Evolutionary conservation across 2,113 vertebrate species (phyloP).

Genomic region (Gymnarchus niloticus): DNA sequence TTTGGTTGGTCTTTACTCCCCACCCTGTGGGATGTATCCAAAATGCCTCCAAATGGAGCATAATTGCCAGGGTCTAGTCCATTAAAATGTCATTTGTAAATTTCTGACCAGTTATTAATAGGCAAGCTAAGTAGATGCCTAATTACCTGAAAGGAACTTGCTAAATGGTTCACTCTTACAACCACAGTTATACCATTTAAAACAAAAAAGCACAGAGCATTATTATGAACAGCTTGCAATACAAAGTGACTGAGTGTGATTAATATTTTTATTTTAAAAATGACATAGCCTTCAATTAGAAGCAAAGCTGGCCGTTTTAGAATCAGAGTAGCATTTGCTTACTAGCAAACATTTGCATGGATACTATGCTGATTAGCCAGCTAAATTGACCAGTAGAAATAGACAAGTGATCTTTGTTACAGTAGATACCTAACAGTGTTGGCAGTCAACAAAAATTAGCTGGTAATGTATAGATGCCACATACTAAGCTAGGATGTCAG

Average conservation of each 20-base stretch:
- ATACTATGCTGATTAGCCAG: background rate
- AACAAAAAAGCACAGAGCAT: background rate
- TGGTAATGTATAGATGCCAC: background rate
- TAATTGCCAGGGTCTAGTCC: conserved; percentile 10
- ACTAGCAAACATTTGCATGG: background rate
- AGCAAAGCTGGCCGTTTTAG: background rate
- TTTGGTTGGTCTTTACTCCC: background rate
- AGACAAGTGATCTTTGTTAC: background rate
- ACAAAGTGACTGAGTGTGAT: background rate
- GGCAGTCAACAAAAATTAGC: no score
- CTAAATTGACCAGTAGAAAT: background rate
- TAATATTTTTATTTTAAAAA: background rate
- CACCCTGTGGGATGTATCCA: background rate
- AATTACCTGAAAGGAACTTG: conserved; percentile 3
- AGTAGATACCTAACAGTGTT: background rate
- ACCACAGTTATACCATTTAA: background rate
- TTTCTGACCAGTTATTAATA: conserved; percentile 15
- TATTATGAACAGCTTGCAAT: background rate
- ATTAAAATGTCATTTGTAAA: conserved; percentile 10
- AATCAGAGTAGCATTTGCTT: background rate
- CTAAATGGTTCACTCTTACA: conserved; percentile 1
- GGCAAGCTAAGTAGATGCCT: conserved; percentile 8
- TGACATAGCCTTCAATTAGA: background rate
- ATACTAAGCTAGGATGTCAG: background rate
- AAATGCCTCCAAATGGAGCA: background rate